Evolutionary conservation across 2,797 vertebrate species (phyloP).

Genomic region (Carcharodon carcharias): DNA sequence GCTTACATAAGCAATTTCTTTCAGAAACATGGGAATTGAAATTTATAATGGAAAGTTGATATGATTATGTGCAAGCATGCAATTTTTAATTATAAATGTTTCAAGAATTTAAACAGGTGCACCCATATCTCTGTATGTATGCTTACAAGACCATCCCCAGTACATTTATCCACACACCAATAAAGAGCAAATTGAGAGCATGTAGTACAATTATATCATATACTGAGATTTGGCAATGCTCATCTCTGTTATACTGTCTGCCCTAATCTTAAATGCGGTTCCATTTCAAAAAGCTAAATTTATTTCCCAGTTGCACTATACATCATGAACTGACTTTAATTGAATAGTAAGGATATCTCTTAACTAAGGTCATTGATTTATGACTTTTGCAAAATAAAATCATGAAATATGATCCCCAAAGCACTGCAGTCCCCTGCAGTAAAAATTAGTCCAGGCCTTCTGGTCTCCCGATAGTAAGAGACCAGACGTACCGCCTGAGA

Average conservation of each 20-base stretch:
- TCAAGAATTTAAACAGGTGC: background rate
- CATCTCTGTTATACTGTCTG: background rate
- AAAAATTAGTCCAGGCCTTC: background rate
- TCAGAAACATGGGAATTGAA: background rate
- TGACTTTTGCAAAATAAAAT: background rate
- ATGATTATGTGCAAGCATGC: background rate
- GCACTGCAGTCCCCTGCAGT: background rate
- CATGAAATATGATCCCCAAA: background rate
- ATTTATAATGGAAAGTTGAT: background rate
- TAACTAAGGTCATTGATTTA: background rate
- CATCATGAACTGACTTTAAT: background rate
- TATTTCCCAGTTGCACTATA: constrained; percentile 4
- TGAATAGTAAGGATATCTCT: background rate
- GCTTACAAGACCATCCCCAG: background rate
- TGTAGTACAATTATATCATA: background rate
- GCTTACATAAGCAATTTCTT: background rate
- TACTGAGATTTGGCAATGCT: background rate
- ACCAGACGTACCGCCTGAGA: no score
- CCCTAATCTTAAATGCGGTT: no score
- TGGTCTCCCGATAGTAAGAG: no score
- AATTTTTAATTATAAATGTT: background rate
- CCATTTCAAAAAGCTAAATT: no score
- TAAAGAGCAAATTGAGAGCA: background rate
- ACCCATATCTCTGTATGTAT: background rate
- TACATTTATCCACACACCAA: background rate